phyloP scores from a whole-genome alignment of 2,797 vertebrate genomes.

The Austrolebias charrua region DNA sequence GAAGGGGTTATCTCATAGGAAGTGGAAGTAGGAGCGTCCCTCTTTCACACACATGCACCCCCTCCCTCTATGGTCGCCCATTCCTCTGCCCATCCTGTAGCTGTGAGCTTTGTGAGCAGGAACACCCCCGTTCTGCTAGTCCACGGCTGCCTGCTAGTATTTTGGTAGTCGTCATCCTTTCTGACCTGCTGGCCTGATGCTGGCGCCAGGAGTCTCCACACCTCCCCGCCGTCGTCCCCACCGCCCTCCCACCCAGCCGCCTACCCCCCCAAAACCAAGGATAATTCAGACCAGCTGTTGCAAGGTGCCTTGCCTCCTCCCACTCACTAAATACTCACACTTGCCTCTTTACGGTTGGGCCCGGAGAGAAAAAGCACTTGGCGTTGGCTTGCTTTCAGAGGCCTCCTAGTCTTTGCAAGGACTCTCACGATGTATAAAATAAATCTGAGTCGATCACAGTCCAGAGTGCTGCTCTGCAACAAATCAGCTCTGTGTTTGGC shows the following conservation, averaged over 20 bases:
- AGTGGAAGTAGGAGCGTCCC: constrained; percentile 80
- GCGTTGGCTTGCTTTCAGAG: constrained; percentile 38
- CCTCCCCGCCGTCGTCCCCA: constrained; percentile 52
- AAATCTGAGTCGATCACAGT: constrained; percentile 67
- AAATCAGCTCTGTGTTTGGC: constrained; percentile 56
- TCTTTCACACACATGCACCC: constrained; percentile 29
- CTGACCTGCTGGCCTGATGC: constrained; percentile 83
- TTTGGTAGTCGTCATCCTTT: constrained; percentile 83
- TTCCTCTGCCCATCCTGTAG: constrained; percentile 76
- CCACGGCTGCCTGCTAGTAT: constrained; percentile 80
- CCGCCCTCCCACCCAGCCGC: constrained; percentile 40
- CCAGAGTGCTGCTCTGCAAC: constrained; percentile 53
- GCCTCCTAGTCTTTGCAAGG: constrained; percentile 65
- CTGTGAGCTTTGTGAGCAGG: constrained; percentile 70
- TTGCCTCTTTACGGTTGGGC: constrained; percentile 62
- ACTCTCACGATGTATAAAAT: constrained; percentile 64
- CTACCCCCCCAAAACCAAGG: constrained; percentile 68
- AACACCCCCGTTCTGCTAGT: constrained; percentile 74
- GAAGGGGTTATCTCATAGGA: constrained; percentile 82
- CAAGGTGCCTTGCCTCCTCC: constrained; percentile 79
- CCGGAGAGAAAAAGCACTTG: constrained; percentile 19
- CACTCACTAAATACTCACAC: constrained; percentile 69
- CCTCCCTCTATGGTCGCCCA: constrained; percentile 45
- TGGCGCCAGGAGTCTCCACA: constrained; percentile 82
- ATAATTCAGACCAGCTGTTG: constrained; percentile 85